Base-by-base conservation (phyloP, 2,888 invertebrate genomes). In the Strigamia maritima region DNA sequence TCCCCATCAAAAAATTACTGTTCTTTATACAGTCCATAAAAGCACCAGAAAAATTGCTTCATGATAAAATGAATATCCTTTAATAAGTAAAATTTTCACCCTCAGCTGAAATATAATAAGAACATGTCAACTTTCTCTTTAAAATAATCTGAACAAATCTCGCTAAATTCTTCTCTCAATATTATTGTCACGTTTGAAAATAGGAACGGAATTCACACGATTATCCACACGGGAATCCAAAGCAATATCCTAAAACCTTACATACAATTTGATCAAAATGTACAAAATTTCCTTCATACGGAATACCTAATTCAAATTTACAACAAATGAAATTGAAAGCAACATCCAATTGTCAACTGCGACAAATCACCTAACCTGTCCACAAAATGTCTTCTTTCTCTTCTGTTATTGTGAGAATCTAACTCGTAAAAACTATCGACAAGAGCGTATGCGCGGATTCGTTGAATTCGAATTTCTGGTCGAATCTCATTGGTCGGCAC, bases 231-330 rank as follows among this genome's bases (percentile, higher is more conserved):
- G 22, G 60, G 22, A 12, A n/a, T 60, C 60, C n/a, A 60, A 60
- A 6, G 12, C 24, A 24, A 60, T 60, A 60, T 8, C 22, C 7
- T 22, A 22, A 60, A 60, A 16, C 60, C 60, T 1, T 60, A 44
- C 60, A 24, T 4, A 22, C 60, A 60, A 60, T 60, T 60, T 60
- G 60, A 24, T 24, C 19, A 60, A 60, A 60, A 19, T 8, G 3
- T 19, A n/a, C 24, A 24, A 60, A n/a, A n/a, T 60, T 60, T 60
- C 60, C 22, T 24, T 60, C 60, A 22, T 4, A 22, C 6, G 24
- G 60, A 60, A 60, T 60, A 60, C 60, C 2, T 60, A 60, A 60
- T 60, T 60, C n/a, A 60, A 60, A 60, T 10, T 24, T 60, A 60
- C 22, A 24, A 10, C 19, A 8, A 60, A 22, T 60, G 2, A 60